A percentile compares a stretch with the other conserved stretches of the same genome.
These are phyloP conservation scores for Monarcha castaneiventris DNA, from an alignment of 2,113 vertebrate species.

Conservation along the genomic window DNA sequence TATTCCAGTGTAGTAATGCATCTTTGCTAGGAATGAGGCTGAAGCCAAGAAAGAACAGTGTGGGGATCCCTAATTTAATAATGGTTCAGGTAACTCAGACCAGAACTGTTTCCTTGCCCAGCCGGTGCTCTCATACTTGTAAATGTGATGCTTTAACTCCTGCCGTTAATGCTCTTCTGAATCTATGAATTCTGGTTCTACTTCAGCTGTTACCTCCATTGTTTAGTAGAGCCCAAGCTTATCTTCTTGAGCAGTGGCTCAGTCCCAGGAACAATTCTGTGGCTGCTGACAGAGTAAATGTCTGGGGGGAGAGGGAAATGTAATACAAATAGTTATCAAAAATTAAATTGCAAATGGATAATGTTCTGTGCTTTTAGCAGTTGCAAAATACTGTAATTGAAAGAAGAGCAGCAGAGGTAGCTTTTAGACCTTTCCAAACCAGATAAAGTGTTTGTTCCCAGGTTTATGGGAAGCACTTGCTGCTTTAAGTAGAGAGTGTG, in stretches of 20 bases:
- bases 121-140: background rate
- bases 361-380: background rate
- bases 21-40: background rate
- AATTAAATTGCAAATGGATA: background rate
- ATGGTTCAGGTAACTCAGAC: background rate
- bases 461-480: background rate
- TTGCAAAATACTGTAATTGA: background rate
- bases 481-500: background rate
- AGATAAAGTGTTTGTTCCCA: background rate
- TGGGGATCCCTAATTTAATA: background rate
- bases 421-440: background rate
- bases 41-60: background rate
- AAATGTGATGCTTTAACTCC: background rate
- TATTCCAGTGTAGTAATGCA: background rate
- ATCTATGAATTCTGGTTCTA: background rate
- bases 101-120: background rate
- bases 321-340: background rate
- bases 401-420: background rate
- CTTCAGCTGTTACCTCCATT: background rate
- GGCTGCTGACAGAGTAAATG: constrained; percentile 6
- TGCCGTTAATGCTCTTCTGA: background rate
- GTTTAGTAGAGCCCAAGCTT: background rate
- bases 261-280: background rate
- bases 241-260: background rate
- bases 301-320: background rate